Evolutionary conservation across 2,888 invertebrate genomes (phyloP), one percentile per base, ranked within the genome.

Genomic region (Drosophila infuscata): DNA sequence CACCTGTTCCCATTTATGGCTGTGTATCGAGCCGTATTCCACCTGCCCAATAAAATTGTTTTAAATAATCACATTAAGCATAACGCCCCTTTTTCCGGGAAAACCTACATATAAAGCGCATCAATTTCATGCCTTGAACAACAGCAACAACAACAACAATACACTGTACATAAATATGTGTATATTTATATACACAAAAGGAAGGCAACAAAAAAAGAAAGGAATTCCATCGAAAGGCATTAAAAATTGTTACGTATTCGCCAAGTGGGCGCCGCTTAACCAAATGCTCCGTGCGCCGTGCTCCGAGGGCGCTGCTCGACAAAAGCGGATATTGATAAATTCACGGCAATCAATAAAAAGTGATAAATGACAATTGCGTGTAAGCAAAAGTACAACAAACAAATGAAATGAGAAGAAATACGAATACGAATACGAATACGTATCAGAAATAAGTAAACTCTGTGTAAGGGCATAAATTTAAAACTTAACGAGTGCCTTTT

Each of bases 301-400:
- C 17, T 73, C 76, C 3, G 38, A 8, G 46, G 46, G 82, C 57
- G 75, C 60, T 75, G 61, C 81, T 86, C 57, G 81, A 65, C 56
- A 76, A 87, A 86, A 89, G 77, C 88, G 90, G 85, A 86, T 86
- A 86, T 88, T 87, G 87, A 87, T 88, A 89, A 87, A 87, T 87
- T 85, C 90, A 71, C 79, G 81, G 81, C 87, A 87, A 89, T 89
- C 87, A 87, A 87, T 89, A 89, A 87, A 89, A 79, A 81, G 86
- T 87, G 87, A 89, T 89, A 87, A 87, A 89, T 87, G 88, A 88
- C 89, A 89, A 82, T 86, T 81, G 81, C 80, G 82, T 85, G 85
- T 89, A 84, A 79, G 80, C 64, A 83, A 65, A 69, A 69, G 60
- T 48, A 66, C 56, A 67, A 57, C 30, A 58, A 62, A 48, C 32